Base-by-base conservation (phyloP, 2,797 vertebrate genomes). In the Coluber constrictor region DNA sequence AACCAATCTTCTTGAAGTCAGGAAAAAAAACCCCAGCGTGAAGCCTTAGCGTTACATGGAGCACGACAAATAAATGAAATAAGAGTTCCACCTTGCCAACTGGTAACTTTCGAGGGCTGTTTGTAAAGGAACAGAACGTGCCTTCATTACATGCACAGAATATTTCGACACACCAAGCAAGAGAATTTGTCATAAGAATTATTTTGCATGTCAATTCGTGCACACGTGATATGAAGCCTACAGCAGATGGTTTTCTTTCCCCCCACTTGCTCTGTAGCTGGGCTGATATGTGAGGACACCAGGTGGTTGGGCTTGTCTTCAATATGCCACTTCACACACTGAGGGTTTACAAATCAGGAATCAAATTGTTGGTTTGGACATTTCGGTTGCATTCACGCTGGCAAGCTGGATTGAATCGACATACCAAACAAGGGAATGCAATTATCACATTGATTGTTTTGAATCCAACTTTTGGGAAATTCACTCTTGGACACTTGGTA, bases 1-100 rank as follows among this genome's bases (percentile, higher is more conserved):
- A 89, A n/a, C 0, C 93, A 93, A 94, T 87, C 66, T 93, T 93
- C 87, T 87, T 18, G 29, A 93, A 93, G 87, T 89, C 0, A 93
- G 47, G 6, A 51, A 86, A 74, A 92, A 91, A 90, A 88, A 10
- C 8, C n/a, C 5, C 93, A 93, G 93, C 93, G 47, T 91, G 90
- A 93, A 12, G 87, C 57, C 91, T 93, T 66, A 91, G 16, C 25
- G 63, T 43, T 61, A 54, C 32, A 56, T 25, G 55, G 47, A 91
- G 66, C 86, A 83, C 20, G 10, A 63, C 79, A 70, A 90, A 90
- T 74, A 86, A 93, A 86, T 59, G 20, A 29, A 23, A 74, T 57
- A 60, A 66, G 43, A 47, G 79, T 70, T 70, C 59, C 32, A 23
- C 12, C 51, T 51, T 90, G 32, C 89, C 87, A 91, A 59, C n/a